Conservation (phyloP, 2,888 invertebrate genomes). For the Ophion ellenae region DNA sequence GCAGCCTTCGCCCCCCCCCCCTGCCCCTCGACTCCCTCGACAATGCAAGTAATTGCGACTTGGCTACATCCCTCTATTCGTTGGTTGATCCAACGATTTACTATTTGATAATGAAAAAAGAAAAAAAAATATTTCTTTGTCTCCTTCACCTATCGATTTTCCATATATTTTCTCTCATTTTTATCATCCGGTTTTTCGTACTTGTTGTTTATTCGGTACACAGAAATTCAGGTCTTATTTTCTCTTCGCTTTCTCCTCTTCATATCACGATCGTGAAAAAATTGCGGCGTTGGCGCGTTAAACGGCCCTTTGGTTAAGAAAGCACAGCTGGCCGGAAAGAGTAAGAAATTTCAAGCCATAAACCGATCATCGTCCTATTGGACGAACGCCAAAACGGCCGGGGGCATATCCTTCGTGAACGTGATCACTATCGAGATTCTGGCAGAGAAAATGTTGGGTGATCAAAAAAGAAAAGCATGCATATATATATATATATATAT, state of each 20-base stretch:
- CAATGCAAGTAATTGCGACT: conserved; percentile 33
- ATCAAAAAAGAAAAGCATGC: conserved; percentile 1
- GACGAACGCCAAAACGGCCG: conserved; percentile 34
- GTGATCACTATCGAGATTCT: conserved; percentile 57
- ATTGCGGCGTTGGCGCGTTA: background rate
- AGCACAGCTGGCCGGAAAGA: conserved; percentile 48
- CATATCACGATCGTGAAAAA: background rate
- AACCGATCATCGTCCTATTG: conserved; percentile 59
- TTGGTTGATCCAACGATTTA: conserved; percentile 11
- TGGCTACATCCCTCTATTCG: background rate
- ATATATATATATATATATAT: too few species aligned
- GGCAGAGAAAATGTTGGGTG: conserved; percentile 46
- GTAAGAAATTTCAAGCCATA: conserved; percentile 52
- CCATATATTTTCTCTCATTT: too few species aligned
- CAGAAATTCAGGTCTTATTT: background rate
- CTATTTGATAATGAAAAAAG: too few species aligned
- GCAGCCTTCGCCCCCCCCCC: background rate
- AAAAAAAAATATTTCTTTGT: too few species aligned
- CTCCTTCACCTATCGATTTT: too few species aligned
- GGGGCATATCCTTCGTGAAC: conserved; percentile 38
- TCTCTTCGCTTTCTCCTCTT: background rate
- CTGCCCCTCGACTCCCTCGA: background rate
- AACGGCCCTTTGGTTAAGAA: conserved; percentile 25
- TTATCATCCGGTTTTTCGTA: too few species aligned
- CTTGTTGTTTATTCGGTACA: too few species aligned